A percentile compares a stretch with the other conserved stretches of the same genome.
Evolutionary conservation across 2,113 vertebrate species (phyloP).

Genomic region (Mobula birostris): DNA sequence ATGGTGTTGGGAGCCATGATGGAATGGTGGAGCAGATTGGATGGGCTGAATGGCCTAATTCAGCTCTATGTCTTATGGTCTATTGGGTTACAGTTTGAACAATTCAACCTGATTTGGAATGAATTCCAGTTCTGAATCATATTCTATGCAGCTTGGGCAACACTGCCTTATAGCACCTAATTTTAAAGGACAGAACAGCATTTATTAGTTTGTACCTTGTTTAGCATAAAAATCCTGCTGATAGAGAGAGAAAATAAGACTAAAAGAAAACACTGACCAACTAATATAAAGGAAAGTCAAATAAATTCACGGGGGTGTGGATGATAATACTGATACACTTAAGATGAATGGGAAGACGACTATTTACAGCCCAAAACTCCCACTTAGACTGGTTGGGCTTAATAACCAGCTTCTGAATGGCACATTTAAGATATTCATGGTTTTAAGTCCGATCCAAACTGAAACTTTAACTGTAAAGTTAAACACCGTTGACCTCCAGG

Average conservation of each 20-base stretch:
- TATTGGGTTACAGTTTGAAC: neutral
- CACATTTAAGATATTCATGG: neutral
- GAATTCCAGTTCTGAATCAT: neutral
- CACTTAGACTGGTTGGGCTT: neutral
- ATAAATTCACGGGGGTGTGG: neutral
- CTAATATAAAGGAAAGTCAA: neutral
- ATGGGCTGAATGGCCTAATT: too few species aligned
- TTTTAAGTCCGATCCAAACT: neutral
- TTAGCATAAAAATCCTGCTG: neutral
- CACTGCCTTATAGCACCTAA: neutral
- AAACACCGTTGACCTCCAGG: neutral
- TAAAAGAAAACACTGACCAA: neutral
- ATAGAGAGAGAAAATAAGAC: neutral
- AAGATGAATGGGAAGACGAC: too few species aligned
- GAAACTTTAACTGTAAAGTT: neutral
- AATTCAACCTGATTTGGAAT: slow-evolving; percentile 4
- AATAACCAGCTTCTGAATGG: neutral
- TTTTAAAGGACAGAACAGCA: neutral
- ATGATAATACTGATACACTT: neutral
- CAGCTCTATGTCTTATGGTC: too few species aligned
- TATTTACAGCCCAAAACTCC: neutral
- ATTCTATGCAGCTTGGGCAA: neutral
- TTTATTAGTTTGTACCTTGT: neutral
- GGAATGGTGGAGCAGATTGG: too few species aligned
- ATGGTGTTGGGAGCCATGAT: too few species aligned